Evolutionary conservation across 1,140 invertebrate species (phyloP).

Genomic region (Platyscapa corneri): DNA sequence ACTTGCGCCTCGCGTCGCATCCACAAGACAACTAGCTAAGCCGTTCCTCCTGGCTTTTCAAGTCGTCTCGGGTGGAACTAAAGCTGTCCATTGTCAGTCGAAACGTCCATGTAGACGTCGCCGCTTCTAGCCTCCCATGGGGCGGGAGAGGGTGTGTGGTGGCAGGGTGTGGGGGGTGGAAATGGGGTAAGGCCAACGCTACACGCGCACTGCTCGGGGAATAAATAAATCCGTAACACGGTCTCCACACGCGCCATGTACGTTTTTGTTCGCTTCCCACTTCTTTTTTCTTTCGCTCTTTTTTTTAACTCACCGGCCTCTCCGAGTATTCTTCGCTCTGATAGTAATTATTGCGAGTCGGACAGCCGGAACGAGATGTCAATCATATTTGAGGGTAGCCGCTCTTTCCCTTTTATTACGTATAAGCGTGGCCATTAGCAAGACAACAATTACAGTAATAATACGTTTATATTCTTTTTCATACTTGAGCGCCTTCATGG

Average conservation of each 20-base stretch:
- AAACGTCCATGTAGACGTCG: slow-evolving; percentile 12
- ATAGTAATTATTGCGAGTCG: slow-evolving; percentile 42
- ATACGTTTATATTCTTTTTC: background rate
- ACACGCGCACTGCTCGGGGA: slow-evolving; percentile 15
- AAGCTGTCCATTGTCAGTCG: slow-evolving; percentile 50
- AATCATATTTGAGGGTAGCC: slow-evolving; percentile 24
- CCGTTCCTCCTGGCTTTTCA: slow-evolving; percentile 48
- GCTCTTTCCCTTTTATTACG: slow-evolving; percentile 19
- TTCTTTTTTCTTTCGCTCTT: background rate
- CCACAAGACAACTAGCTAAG: slow-evolving; percentile 54
- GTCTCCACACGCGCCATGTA: slow-evolving; percentile 12
- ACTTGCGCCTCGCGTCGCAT: slow-evolving; percentile 56
- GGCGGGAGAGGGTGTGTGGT: background rate
- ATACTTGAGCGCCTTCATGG: background rate
- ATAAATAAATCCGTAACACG: slow-evolving; percentile 46
- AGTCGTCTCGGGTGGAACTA: slow-evolving; percentile 55
- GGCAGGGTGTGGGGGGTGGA: no score
- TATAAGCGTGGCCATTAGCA: background rate
- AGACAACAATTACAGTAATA: slow-evolving; percentile 41
- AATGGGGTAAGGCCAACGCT: no score
- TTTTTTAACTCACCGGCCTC: slow-evolving; percentile 10
- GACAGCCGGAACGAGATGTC: slow-evolving; percentile 46
- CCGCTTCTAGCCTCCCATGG: background rate
- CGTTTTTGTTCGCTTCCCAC: slow-evolving; percentile 16
- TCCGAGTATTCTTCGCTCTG: background rate